Evolutionary conservation across 2,888 invertebrate species (phyloP).

Genomic region (Pemphredon lugubris): DNA sequence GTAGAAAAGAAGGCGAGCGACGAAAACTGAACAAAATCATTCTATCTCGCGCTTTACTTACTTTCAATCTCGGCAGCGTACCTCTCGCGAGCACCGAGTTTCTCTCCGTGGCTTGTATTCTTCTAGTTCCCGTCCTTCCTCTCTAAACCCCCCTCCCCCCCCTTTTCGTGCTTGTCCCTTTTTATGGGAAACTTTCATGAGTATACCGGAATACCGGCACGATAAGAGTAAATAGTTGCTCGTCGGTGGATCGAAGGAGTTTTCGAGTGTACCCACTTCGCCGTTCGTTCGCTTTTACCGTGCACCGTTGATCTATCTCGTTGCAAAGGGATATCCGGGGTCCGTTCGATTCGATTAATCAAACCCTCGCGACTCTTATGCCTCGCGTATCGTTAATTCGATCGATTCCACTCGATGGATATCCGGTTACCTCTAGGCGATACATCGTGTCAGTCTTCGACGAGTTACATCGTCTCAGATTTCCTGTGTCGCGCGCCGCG

Average conservation of each 20-base stretch:
- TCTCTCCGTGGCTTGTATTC: slow-evolving; percentile 6
- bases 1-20: no score
- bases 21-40: slow-evolving; percentile 22
- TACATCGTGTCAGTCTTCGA: no score
- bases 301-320: no score
- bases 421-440: no score
- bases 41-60: slow-evolving; percentile 17
- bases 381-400: no score
- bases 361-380: no score
- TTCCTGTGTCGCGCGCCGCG: no score
- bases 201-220: not conserved
- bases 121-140: not conserved
- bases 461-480: no score
- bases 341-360: no score
- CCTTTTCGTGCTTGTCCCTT: not conserved
- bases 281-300: not conserved
- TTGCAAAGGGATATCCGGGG: no score
- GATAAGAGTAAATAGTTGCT: not conserved
- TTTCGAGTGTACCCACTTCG: not conserved
- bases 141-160: not conserved
- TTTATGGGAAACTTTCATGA: not conserved
- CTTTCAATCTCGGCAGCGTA: slow-evolving; percentile 16
- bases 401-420: no score
- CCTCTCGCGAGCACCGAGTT: slow-evolving; percentile 6
- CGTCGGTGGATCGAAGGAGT: not conserved